Percentiles rank a stretch among this genome's conserved stretches.
These are phyloP conservation scores for Matsumyia berberina DNA, from an alignment of 2,888 invertebrate species.

Conservation along the genomic window DNA sequence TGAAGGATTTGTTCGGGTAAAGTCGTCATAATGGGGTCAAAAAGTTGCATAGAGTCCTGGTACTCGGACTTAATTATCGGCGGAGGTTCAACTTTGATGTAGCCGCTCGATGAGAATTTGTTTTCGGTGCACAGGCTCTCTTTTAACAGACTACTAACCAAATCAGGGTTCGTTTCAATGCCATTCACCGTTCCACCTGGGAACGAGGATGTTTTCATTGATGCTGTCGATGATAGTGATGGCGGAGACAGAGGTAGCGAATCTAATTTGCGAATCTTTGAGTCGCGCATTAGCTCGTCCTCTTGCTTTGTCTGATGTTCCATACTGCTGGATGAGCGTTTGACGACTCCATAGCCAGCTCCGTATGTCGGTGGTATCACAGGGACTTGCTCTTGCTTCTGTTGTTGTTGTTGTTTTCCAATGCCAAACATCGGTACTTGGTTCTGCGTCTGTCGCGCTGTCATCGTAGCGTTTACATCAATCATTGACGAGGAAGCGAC, in stretches of 20 bases:
- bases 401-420: conserved; percentile 62
- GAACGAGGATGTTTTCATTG: conserved; percentile 60
- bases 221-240: conserved; percentile 28
- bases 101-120: conserved; percentile 78
- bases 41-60: conserved; percentile 81
- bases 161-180: conserved; percentile 89
- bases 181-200: conserved; percentile 85
- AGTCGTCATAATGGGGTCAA: conserved; percentile 81
- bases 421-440: conserved; percentile 51
- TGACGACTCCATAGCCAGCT: conserved; percentile 75
- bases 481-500: conserved; percentile 51
- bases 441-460: conserved; percentile 48
- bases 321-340: conserved; percentile 71
- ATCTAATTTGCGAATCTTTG: conserved; percentile 82
- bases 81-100: conserved; percentile 81
- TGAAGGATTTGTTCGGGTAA: conserved; percentile 84
- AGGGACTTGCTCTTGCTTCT: conserved; percentile 60
- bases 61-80: conserved; percentile 79
- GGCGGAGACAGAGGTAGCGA: conserved; percentile 32
- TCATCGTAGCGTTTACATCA: conserved; percentile 46
- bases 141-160: conserved; percentile 89
- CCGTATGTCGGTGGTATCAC: conserved; percentile 78
- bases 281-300: conserved; percentile 80
- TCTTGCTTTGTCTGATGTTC: conserved; percentile 72
- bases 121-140: conserved; percentile 86